Evolutionary conservation across 92 coral and sea anemone genomes (phyloP).

Genomic region (Epizoanthus rinbou): DNA sequence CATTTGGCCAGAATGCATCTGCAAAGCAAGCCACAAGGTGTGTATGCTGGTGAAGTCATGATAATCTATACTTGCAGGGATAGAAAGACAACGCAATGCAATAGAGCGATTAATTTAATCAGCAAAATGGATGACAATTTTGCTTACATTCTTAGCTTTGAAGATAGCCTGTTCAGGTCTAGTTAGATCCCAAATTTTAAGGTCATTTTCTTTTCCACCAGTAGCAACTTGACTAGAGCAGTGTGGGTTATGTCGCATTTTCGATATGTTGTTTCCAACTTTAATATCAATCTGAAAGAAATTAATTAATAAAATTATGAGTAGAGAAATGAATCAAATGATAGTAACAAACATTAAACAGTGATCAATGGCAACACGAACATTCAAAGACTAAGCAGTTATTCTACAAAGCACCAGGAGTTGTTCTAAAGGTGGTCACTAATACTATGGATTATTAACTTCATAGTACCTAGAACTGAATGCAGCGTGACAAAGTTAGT

Average conservation of each 20-base stretch:
- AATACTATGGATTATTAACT: too few species aligned
- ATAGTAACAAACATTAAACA: not conserved
- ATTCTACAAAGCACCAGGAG: too few species aligned
- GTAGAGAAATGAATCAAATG: not conserved
- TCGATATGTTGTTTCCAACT: slow-evolving; percentile 82
- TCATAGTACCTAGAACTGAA: too few species aligned
- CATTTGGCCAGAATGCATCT: too few species aligned
- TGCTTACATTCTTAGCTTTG: slow-evolving; percentile 87
- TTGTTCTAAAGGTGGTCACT: too few species aligned
- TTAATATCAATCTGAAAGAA: slow-evolving; percentile 69
- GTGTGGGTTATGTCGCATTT: slow-evolving; percentile 67
- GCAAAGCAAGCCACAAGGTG: too few species aligned
- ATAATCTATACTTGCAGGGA: too few species aligned
- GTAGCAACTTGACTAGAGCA: slow-evolving; percentile 77
- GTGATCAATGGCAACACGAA: too few species aligned
- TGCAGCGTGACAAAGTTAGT: too few species aligned
- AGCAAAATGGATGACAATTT: not conserved
- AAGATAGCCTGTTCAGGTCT: slow-evolving; percentile 81
- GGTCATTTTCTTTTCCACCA: slow-evolving; percentile 91
- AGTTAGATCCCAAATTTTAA: slow-evolving; percentile 92
- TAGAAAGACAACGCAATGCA: too few species aligned
- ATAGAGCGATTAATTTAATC: not conserved
- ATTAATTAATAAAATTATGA: not conserved
- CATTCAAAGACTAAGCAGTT: too few species aligned
- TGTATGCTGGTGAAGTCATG: too few species aligned